Evolutionary conservation across 2,888 invertebrate species (phyloP).

Genomic region (Lepetodrilus schrolli): DNA sequence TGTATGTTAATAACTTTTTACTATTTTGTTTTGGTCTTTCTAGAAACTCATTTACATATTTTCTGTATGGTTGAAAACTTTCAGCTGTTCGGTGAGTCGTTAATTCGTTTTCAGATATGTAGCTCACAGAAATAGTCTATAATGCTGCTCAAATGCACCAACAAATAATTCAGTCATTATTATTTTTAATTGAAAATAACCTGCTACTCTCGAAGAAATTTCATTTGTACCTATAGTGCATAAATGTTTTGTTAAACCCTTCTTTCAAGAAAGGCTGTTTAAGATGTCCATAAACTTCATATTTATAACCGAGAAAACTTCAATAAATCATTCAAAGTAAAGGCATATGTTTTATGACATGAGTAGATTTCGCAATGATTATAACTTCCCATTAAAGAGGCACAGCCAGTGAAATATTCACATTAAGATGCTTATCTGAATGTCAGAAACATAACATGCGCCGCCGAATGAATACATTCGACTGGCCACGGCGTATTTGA

Average conservation of each 20-base stretch:
- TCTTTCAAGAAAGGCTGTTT: not conserved
- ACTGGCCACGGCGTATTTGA: too few relatives aligned
- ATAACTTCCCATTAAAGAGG: conserved; percentile 8
- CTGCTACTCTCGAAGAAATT: not conserved
- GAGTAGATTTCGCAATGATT: conserved; percentile 10
- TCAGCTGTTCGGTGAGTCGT: too few relatives aligned
- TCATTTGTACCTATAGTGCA: not conserved
- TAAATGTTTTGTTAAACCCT: conserved; percentile 5
- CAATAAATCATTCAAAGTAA: conserved; percentile 8
- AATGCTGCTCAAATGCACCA: too few relatives aligned
- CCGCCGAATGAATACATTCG: too few relatives aligned
- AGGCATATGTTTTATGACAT: conserved; percentile 2
- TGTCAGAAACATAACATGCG: too few relatives aligned
- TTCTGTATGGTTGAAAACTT: too few relatives aligned
- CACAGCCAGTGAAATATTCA: conserved; percentile 9
- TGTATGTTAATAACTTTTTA: too few relatives aligned
- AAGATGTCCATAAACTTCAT: not conserved
- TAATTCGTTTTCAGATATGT: too few relatives aligned
- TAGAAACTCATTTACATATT: too few relatives aligned
- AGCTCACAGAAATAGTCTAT: too few relatives aligned
- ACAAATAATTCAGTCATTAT: not conserved
- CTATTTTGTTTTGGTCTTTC: too few relatives aligned
- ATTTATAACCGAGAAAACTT: not conserved
- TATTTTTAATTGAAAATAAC: not conserved
- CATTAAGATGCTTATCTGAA: conserved; percentile 18